phyloP scores from a whole-genome alignment of 2,888 invertebrate species.

The Tubiluchus corallicola region DNA sequence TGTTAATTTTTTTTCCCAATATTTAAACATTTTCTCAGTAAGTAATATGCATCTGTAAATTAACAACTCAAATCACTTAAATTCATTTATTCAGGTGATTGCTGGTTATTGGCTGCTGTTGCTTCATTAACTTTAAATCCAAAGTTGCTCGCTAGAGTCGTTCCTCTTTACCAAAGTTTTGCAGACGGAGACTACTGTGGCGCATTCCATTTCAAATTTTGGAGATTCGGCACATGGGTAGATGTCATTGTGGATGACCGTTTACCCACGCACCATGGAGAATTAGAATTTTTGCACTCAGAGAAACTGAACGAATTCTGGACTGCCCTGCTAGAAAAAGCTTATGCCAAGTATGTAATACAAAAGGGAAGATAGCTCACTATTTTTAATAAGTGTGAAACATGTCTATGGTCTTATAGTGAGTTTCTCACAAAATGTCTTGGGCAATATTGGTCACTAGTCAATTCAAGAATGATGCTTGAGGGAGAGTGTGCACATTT shows the following conservation, averaged over 20 bases:
- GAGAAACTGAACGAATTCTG: constrained; percentile 78
- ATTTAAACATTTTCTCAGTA: no score
- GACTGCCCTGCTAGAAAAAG: constrained; percentile 85
- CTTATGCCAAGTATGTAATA: constrained; percentile 67
- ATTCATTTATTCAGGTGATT: constrained; percentile 31
- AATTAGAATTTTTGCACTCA: constrained; percentile 63
- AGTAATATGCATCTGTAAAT: no score
- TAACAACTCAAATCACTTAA: no score
- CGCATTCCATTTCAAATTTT: constrained; percentile 83
- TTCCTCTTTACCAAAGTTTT: constrained; percentile 87
- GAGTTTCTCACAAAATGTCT: no score
- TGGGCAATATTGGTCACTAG: no score
- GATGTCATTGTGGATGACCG: constrained; percentile 84
- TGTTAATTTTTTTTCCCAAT: no score
- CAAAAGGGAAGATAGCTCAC: no score
- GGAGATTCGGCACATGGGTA: no score
- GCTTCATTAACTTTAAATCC: constrained; percentile 76
- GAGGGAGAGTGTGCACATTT: no score
- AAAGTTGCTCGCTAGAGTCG: constrained; percentile 77
- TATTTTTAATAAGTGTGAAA: no score
- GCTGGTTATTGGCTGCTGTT: constrained; percentile 45
- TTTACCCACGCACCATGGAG: constrained; percentile 63
- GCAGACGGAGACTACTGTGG: constrained; percentile 72
- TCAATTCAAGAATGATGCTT: no score
- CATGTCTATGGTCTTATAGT: no score